Percentiles rank a stretch among this genome's conserved stretches.
phyloP scores from a whole-genome alignment of 35 echinoderm and acorn worm genomes.

The Heliocidaris tuberculata region DNA sequence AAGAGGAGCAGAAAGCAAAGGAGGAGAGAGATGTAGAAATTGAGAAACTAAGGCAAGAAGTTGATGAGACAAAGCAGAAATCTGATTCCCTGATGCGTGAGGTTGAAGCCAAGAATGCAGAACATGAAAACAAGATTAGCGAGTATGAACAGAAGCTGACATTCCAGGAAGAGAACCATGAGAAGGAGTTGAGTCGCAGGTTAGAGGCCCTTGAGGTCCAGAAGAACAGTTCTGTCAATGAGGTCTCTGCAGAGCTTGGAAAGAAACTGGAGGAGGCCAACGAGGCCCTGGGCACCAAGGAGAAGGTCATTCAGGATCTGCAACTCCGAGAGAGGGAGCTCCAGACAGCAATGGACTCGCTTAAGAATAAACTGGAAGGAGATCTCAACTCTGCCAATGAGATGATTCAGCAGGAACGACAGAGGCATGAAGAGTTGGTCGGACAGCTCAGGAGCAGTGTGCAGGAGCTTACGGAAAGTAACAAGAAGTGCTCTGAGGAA shows the following conservation, averaged over 20 bases:
- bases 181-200: conserved; percentile 72
- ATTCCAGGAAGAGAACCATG: conserved; percentile 93
- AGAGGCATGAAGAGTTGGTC: conserved; percentile 66
- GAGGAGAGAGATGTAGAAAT: conserved; percentile 65
- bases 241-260: conserved; percentile 77
- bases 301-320: conserved; percentile 81
- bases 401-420: conserved; percentile 61
- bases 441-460: conserved; percentile 51
- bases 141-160: conserved; percentile 88
- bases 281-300: conserved; percentile 58
- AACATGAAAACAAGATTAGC: conserved; percentile 67
- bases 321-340: conserved; percentile 78
- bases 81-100: conserved; percentile 49
- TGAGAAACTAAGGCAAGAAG: conserved; percentile 57
- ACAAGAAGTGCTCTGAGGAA: conserved; percentile 63
- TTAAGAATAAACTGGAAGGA: conserved; percentile 79
- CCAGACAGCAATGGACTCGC: conserved; percentile 69
- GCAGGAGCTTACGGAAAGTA: conserved; percentile 51
- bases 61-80: conserved; percentile 60
- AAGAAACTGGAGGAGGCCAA: conserved; percentile 76
- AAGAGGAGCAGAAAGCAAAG: conserved; percentile 40
- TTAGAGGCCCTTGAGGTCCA: conserved; percentile 85
- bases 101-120: conserved; percentile 62
- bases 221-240: conserved; percentile 88
- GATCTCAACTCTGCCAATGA: conserved; percentile 79